Evolutionary conservation across 2,888 invertebrate species (phyloP).

Genomic region (Timandra comae): DNA sequence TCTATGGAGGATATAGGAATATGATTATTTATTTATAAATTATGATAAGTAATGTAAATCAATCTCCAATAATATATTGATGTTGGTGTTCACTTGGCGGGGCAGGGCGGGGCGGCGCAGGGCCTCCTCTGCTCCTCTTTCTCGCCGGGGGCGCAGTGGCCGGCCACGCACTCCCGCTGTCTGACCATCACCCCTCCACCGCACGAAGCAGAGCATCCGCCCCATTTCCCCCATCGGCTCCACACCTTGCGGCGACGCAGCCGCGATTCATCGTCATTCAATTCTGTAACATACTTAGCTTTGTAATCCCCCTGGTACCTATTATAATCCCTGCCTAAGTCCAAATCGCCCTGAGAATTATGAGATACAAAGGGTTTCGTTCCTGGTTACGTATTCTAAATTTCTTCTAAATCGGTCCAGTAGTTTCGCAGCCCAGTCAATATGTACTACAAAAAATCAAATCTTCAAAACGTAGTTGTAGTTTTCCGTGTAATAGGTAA

Average conservation of each 20-base stretch:
- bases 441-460: no score
- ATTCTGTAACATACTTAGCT: slow-evolving; percentile 21
- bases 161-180: slow-evolving; percentile 47
- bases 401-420: no score
- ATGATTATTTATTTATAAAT: not conserved
- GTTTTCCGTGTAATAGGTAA: no score
- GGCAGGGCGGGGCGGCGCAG: slow-evolving; percentile 44
- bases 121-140: slow-evolving; percentile 52
- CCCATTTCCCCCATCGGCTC: slow-evolving; percentile 67
- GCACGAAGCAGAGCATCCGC: slow-evolving; percentile 55
- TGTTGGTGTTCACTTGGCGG: slow-evolving; percentile 11
- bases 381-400: no score
- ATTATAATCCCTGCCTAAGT: no score
- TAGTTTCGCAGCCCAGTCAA: no score
- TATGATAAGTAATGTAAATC: no score
- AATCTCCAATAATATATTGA: no score
- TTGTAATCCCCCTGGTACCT: no score
- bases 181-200: slow-evolving; percentile 45
- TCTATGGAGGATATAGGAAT: not conserved
- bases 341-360: no score
- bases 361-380: no score
- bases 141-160: slow-evolving; percentile 59
- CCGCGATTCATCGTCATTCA: slow-evolving; percentile 29
- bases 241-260: slow-evolving; percentile 49
- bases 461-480: no score